phyloP scores from a whole-genome alignment of 2,888 invertebrate genomes.

The Leucania comma region DNA sequence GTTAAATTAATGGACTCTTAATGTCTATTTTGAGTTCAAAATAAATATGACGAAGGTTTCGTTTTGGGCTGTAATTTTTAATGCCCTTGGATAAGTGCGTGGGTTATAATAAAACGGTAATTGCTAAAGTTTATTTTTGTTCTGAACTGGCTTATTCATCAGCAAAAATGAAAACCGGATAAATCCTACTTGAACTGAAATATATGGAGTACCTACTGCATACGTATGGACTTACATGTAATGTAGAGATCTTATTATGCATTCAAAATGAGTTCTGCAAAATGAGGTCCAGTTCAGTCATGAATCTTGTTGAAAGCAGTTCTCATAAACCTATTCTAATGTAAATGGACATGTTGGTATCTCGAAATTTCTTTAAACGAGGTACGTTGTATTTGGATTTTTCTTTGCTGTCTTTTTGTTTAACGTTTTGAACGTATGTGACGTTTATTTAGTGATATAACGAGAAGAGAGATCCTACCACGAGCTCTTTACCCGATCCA shows the following conservation, averaged over 20 bases:
- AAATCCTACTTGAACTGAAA: conserved; percentile 9
- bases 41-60: conserved; percentile 57
- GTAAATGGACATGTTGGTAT: conserved; percentile 7
- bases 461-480: no score
- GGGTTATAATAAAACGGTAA: conserved; percentile 20
- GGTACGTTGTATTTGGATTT: conserved; percentile 11
- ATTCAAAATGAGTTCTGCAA: conserved; percentile 44
- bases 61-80: conserved; percentile 41
- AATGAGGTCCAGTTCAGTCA: conserved; percentile 39
- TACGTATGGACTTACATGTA: conserved; percentile 23
- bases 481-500: no score
- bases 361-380: not conserved
- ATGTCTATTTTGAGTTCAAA: conserved; percentile 62
- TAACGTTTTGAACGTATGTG: not conserved
- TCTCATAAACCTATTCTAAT: conserved; percentile 5
- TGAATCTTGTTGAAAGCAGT: conserved; percentile 37
- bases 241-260: conserved; percentile 40
- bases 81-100: conserved; percentile 11
- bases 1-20: conserved; percentile 64
- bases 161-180: not conserved
- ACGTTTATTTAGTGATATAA: not conserved
- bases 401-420: not conserved
- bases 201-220: conserved; percentile 15
- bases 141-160: conserved; percentile 2
- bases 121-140: conserved; percentile 22